Conservation (phyloP, 2,113 vertebrate genomes). For the Kryptolebias marmoratus region DNA sequence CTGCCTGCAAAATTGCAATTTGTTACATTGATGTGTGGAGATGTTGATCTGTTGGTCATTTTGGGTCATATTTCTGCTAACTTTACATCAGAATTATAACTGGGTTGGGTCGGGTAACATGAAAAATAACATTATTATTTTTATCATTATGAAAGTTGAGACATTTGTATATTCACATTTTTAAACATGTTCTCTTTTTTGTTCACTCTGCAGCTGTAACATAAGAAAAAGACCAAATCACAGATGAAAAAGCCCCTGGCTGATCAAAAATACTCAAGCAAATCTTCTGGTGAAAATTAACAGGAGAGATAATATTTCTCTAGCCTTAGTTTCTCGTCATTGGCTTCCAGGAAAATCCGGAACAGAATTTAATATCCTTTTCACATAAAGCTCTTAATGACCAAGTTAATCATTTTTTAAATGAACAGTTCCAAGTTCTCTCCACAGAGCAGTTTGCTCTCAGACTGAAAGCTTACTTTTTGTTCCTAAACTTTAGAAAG, state of each 20-base stretch:
- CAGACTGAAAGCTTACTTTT: background rate
- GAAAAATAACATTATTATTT: background rate
- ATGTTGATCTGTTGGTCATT: background rate
- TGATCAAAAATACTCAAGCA: background rate
- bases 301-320: background rate
- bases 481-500: too few species aligned
- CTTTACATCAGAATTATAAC: background rate
- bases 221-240: background rate
- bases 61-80: background rate
- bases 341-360: background rate
- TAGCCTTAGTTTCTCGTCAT: background rate
- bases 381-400: background rate
- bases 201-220: background rate
- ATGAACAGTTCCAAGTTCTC: background rate
- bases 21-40: constrained; percentile 5
- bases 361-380: background rate
- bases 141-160: background rate
- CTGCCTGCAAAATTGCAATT: background rate
- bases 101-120: background rate
- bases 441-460: background rate
- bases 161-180: background rate
- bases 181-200: background rate
- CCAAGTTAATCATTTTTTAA: background rate
- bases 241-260: background rate
- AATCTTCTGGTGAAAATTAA: background rate